Evolutionary conservation across 2,888 invertebrate species (phyloP).

Genomic region (Drosophila neonasuta): DNA sequence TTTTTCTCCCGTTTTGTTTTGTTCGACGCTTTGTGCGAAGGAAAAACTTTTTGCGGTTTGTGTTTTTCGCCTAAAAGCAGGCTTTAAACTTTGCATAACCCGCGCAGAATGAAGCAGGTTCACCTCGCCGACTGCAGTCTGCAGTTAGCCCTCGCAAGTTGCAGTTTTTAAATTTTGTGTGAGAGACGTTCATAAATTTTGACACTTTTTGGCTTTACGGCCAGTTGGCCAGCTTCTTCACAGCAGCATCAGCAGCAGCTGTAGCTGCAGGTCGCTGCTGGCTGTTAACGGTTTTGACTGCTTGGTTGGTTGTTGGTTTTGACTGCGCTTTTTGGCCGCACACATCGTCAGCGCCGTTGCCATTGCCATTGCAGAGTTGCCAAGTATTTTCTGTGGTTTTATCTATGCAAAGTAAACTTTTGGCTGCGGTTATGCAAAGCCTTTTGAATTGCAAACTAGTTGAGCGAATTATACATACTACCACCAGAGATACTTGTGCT

Average conservation of each 20-base stretch:
- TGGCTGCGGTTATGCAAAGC: constrained; percentile 55
- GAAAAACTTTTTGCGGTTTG: constrained; percentile 62
- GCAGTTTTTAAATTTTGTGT: constrained; percentile 62
- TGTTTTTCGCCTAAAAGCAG: constrained; percentile 70
- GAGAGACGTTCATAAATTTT: constrained; percentile 76
- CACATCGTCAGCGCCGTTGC: background rate
- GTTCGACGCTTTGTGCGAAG: constrained; percentile 15
- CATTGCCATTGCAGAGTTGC: constrained; percentile 48
- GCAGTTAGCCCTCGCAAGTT: constrained; percentile 7
- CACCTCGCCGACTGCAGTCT: background rate
- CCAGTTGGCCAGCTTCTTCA: constrained; percentile 32
- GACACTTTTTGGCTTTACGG: constrained; percentile 70
- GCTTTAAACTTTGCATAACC: constrained; percentile 68
- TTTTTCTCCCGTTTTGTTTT: constrained; percentile 35
- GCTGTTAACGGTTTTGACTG: constrained; percentile 11
- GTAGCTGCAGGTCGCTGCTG: constrained; percentile 7
- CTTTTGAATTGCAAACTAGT: constrained; percentile 54
- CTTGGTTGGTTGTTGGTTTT: background rate
- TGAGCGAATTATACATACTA: constrained; percentile 33
- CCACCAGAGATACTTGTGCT: constrained; percentile 2
- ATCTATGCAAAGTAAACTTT: constrained; percentile 74
- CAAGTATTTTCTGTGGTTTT: constrained; percentile 71
- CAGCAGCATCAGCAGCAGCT: background rate
- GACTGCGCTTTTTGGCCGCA: constrained; percentile 40
- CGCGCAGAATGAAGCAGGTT: constrained; percentile 20